Evolutionary conservation across 2,888 invertebrate species (phyloP), one percentile per base, ranked within the genome.

Genomic region (Leptarthrus brevirostris): DNA sequence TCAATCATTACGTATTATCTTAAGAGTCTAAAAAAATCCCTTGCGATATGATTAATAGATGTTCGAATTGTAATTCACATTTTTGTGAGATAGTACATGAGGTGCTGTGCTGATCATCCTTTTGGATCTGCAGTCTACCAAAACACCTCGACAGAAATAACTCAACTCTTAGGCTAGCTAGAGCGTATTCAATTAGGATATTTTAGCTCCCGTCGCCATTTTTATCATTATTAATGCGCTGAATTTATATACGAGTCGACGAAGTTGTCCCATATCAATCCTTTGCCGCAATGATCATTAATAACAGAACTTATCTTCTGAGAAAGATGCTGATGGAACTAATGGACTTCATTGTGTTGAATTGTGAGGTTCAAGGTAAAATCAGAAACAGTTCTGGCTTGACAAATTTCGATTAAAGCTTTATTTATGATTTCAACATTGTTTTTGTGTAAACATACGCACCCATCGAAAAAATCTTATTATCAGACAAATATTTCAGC

Each of bases 281-380:
- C 61, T 36, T 34, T 36, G 1, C 61, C 10, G 40, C 18, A 22
- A 61, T 22, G 40, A 40, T 61, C 61, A 61, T 61, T 61, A 61
- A 61, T 61, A 61, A 61, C 61, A 36, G 22, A 20, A 61, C 20
- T 61, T 61, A 61, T 61, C 61, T 10, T 18, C 20, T 61, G 61
- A 30, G 56, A 56, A 26, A 14, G 56, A 16, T 30, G 26, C 26
- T 30, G 30, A 56, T 30, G 30, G 30, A 16, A 36, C 36, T 61
- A 61, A 61, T 61, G 61, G 61, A 61, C 6, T 22, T 30, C 12
- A 56, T 30, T 30, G 56, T 34, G 26, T 16, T 56, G 16, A 30
- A 56, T 26, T 56, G 56, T 30, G 12, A 8, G 22, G 61, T 61
- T 61, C 61, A 61, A 61, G 61, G 61, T 61, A 30, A 61, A 61